phyloP scores from a whole-genome alignment of 2,888 invertebrate genomes.

The Cacoxenus indagator region DNA sequence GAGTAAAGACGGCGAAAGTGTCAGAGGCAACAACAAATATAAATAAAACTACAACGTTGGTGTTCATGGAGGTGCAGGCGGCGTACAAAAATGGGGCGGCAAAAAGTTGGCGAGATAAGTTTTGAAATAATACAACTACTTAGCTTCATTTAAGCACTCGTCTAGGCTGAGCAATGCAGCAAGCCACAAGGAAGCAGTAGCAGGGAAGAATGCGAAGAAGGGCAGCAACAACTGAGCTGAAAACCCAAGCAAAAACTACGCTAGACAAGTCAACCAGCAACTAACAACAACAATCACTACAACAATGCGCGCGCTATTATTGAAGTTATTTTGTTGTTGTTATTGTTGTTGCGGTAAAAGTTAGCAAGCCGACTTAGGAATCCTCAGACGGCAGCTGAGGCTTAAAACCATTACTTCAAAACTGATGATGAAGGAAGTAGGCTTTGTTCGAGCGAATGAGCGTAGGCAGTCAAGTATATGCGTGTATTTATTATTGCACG shows the following conservation, averaged over 20 bases:
- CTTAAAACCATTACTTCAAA: too few species aligned
- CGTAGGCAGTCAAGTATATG: background rate
- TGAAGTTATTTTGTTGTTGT: background rate
- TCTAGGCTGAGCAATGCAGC: conserved; percentile 10
- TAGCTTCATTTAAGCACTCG: conserved; percentile 28
- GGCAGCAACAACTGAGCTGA: background rate
- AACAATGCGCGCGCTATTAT: background rate
- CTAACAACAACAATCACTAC: background rate
- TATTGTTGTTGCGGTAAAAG: background rate
- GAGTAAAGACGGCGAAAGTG: conserved; percentile 39
- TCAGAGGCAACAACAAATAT: conserved; percentile 45
- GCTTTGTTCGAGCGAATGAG: too few species aligned
- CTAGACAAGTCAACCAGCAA: background rate
- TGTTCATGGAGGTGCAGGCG: background rate
- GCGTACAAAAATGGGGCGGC: background rate
- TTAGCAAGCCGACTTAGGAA: background rate
- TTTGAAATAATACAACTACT: conserved; percentile 24
- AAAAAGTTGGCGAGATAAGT: background rate
- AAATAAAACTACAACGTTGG: background rate
- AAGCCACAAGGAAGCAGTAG: background rate
- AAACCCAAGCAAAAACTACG: background rate
- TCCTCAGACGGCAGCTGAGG: background rate
- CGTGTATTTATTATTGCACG: background rate
- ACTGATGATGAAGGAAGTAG: too few species aligned
- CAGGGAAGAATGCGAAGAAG: background rate